Evolutionary conservation across 2,113 vertebrate genomes (phyloP), one percentile per base, ranked within the genome.

Genomic region (Hyperopisus bebe): DNA sequence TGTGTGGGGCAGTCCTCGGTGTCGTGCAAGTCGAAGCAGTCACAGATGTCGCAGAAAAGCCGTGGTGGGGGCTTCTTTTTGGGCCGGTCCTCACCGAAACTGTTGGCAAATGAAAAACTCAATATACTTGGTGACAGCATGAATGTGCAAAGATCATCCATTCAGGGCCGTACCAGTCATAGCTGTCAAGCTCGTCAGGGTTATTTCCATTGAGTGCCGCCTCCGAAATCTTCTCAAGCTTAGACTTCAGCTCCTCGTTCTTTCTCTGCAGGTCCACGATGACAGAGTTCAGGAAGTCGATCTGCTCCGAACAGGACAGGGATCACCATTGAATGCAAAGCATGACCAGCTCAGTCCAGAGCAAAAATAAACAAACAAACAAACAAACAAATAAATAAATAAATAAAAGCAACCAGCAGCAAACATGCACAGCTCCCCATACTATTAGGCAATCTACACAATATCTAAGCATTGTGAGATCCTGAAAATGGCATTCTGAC

Each of bases 1-100:
- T 99, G 98, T 0, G 97, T 99, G 1, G 98, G 98, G 89, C 98
- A 99, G 92, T 99, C 98, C 93, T 99, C 98, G 0, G 98, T 99
- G 92, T 99, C 98, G 0, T 99, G 98, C 66, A 97, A 97, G 70
- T 99, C 98, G 1, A 99, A 99, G 95, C 98, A 98, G 94, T 99
- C 98, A 8, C 98, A 99, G 91, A 99, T 99, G 94, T 99, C 98
- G 7, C 98, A 99, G 96, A 99, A 99, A 48, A 99, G 96, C 31
- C 98, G 97, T 0, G 98, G 98, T 3, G 96, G 95, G 1, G 85
- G 90, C 70, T 98, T 98, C 96, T 98, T 99, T 94, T 97, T 99
- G 8, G 93, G 90, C 46, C 95, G 94, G 21, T 96, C 90, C 87
- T 95, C 94, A 1, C 91, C 90, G 21, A 92, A 86, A 84, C 96